A percentile compares a stretch with the other conserved stretches of the same genome.
Evolutionary conservation across 2,113 vertebrate genomes (phyloP).

Genomic region (Pygathrix nemaeus): DNA sequence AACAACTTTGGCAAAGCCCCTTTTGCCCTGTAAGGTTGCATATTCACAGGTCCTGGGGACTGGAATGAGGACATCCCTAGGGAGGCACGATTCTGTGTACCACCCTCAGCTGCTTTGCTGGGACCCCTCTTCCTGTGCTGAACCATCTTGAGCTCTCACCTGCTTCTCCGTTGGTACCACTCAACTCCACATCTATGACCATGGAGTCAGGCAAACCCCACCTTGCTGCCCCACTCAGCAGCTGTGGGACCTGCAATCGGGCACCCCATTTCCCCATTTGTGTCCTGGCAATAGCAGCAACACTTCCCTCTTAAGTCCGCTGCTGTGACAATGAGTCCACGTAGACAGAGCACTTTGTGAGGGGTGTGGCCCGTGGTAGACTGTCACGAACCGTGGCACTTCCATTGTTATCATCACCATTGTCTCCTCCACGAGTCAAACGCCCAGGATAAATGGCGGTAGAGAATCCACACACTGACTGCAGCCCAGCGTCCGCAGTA

Average conservation of each 20-base stretch:
- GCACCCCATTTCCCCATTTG: neutral
- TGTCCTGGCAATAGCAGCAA: too few relatives aligned
- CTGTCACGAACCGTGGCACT: fast-evolving
- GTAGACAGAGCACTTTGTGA: fast-evolving
- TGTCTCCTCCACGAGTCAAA: neutral
- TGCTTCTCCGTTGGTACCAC: neutral
- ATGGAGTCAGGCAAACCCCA: too few relatives aligned
- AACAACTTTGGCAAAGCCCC: too few relatives aligned
- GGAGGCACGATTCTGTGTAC: fast-evolving
- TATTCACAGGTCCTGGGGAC: neutral
- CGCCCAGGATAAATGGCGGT: too few relatives aligned
- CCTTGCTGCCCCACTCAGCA: neutral
- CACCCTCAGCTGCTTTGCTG: neutral
- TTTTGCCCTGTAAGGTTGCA: too few relatives aligned
- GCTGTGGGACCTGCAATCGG: too few relatives aligned
- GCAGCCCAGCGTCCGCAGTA: neutral
- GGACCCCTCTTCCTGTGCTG: neutral
- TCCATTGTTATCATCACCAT: fast-evolving
- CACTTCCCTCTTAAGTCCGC: neutral
- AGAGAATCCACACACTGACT: fast-evolving
- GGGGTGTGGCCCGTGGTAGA: fast-evolving
- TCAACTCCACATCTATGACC: neutral
- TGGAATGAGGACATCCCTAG: fast-evolving
- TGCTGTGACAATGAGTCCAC: fast-evolving
- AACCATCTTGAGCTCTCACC: neutral